Base-by-base conservation (phyloP, 2,113 vertebrate genomes). In the Xerus inauris region DNA sequence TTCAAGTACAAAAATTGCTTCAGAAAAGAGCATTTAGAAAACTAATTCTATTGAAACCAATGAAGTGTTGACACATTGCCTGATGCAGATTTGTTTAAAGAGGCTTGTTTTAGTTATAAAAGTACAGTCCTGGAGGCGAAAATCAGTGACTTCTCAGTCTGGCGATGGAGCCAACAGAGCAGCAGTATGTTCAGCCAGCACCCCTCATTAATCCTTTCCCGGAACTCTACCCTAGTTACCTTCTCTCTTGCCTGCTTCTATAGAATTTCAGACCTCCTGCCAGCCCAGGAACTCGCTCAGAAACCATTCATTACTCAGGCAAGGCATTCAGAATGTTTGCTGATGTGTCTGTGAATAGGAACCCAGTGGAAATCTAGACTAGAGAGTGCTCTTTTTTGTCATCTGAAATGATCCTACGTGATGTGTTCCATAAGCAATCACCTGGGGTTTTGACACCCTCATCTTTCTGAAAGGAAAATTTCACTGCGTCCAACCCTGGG, bases 11-110 rank as follows among this genome's bases (percentile, higher is more conserved):
- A 98, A 99, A 99, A 98, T 98, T 98, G 98, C 98, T 98, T 98
- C 95, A 98, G 97, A 98, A 98, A 98, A 98, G 96, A 98, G 91
- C 95, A 24, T 98, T 99, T 98, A 98, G 97, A 97, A 98, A 99
- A 98, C 97, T 97, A 98, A 99, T 98, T 98, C 98, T 98, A 98
- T 99, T 98, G 98, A 98, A 99, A 98, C 97, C 99, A 98, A 98
- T 98, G 98, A 98, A 99, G 98, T 98, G 98, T 98, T 99, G 98
- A 98, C 98, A 98, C 97, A 98, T 98, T 98, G 98, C 98, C 97
- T 97, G 98, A 98, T 98, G 98, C 96, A 93, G 98, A 98, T 99
- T 99, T 98, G 98, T 98, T 98, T 98, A 99, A 98, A 97, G 83
- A 98, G 97, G 97, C 97, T 98, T 98, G 98, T 98, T 99, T 98